phyloP scores from a whole-genome alignment of 2,888 invertebrate species.

The Cantharis lateralis region DNA sequence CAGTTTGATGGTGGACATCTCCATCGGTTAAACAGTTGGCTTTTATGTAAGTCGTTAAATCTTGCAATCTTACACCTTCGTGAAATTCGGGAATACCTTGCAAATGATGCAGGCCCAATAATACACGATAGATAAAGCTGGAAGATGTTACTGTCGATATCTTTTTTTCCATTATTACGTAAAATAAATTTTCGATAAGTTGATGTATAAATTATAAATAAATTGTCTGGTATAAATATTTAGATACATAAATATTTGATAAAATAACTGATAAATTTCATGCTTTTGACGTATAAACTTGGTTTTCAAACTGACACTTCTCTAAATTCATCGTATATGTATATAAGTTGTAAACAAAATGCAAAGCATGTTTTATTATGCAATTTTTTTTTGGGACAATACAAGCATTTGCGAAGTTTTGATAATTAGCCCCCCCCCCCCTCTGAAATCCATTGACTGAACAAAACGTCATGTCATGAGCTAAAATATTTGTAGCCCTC shows the following conservation, averaged over 20 bases:
- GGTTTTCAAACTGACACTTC: not conserved
- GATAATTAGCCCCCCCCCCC: too few species aligned
- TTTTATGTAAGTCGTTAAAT: constrained; percentile 20
- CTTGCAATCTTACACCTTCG: constrained; percentile 8
- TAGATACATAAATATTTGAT: too few species aligned
- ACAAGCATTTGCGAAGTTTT: too few species aligned
- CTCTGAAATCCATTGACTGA: too few species aligned
- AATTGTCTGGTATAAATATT: too few species aligned
- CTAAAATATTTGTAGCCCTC: too few species aligned
- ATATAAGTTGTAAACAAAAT: not conserved
- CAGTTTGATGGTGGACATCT: constrained; percentile 25
- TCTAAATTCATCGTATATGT: not conserved
- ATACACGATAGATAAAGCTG: constrained; percentile 9
- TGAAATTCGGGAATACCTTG: constrained; percentile 17
- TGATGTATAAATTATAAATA: too few species aligned
- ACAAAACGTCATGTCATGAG: too few species aligned
- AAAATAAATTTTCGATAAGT: not conserved
- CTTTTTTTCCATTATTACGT: not conserved
- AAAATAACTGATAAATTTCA: not conserved
- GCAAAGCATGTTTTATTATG: not conserved
- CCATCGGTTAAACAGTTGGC: constrained; percentile 25
- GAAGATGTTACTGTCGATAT: not conserved
- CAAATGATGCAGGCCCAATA: constrained; percentile 23
- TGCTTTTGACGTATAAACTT: not conserved
- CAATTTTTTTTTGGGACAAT: too few species aligned